Conservation (phyloP, 2,113 vertebrate species). For the Clinocottus analis region DNA sequence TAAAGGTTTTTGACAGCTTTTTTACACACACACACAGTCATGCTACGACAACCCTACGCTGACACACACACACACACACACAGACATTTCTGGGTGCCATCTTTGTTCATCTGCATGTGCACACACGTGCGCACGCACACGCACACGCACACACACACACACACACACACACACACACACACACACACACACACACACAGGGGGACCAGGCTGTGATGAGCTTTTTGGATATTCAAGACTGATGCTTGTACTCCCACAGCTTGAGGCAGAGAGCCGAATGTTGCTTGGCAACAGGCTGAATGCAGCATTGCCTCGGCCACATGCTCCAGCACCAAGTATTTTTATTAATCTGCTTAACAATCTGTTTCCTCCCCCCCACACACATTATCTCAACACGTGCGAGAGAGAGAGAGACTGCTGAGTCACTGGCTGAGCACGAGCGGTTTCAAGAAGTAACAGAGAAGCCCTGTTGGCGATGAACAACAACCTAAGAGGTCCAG, state of each 20-base stretch:
- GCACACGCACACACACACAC: slow-evolving; percentile 10
- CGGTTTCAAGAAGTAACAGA: slow-evolving; percentile 48
- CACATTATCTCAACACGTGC: slow-evolving; percentile 63
- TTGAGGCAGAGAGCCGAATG: slow-evolving; percentile 50
- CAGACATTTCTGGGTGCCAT: slow-evolving; percentile 8
- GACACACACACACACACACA: slow-evolving; percentile 1
- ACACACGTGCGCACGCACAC: neutral
- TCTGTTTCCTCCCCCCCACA: slow-evolving; percentile 65
- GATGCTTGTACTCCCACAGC: slow-evolving; percentile 48
- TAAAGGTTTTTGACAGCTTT: slow-evolving; percentile 19
- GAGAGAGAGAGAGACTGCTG: slow-evolving; percentile 61
- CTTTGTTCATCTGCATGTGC: slow-evolving; percentile 9
- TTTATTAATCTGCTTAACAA: slow-evolving; percentile 71
- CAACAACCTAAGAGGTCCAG: slow-evolving; percentile 29
- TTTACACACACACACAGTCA: neutral
- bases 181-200: slow-evolving; percentile 15
- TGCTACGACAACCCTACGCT: neutral
- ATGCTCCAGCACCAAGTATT: slow-evolving; percentile 56
- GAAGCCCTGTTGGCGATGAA: slow-evolving; percentile 32
- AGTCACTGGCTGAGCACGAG: slow-evolving; percentile 62
- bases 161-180: slow-evolving; percentile 23
- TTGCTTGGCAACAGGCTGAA: slow-evolving; percentile 76
- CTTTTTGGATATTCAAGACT: slow-evolving; percentile 58
- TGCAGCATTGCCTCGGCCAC: slow-evolving; percentile 61
- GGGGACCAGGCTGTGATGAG: slow-evolving; percentile 4